Evolutionary conservation across 2,113 vertebrate species (phyloP).

Genomic region (human (Homo sapiens)): DNA sequence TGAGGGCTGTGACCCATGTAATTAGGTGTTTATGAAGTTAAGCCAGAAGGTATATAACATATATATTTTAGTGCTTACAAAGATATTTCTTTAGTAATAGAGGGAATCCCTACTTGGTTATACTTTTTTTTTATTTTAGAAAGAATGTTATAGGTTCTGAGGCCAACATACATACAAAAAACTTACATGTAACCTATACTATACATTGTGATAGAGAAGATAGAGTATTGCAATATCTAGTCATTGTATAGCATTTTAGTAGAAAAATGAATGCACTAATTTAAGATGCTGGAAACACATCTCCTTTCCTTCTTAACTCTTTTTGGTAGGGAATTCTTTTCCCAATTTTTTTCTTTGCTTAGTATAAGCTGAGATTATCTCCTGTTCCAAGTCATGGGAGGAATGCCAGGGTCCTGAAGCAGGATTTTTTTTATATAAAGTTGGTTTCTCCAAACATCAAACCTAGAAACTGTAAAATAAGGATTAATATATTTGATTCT

Average conservation of each 20-base stretch:
- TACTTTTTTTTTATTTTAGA: conserved; percentile 1
- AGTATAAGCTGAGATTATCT: background rate
- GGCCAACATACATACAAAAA: background rate
- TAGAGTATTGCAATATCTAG: background rate
- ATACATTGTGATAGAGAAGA: background rate
- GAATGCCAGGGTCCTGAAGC: background rate
- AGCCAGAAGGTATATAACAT: background rate
- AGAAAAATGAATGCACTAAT: background rate
- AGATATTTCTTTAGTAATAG: background rate
- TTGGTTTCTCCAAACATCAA: background rate
- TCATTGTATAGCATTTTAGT: background rate
- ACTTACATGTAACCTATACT: background rate
- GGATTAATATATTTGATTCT: conserved; percentile 13
- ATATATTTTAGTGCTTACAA: background rate
- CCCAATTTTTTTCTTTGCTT: background rate
- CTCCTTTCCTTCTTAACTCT: background rate
- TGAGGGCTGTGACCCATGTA: background rate
- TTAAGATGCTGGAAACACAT: background rate
- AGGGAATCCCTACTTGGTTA: background rate
- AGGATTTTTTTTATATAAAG: background rate
- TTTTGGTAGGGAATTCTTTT: background rate
- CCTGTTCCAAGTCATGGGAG: background rate
- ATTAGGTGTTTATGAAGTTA: conserved; percentile 34
- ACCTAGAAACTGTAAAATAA: conserved; percentile 24
- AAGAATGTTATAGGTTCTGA: background rate